These are phyloP conservation scores for Podiceps cristatus DNA, from an alignment of 2,113 vertebrate genomes.

Conservation along the genomic window DNA sequence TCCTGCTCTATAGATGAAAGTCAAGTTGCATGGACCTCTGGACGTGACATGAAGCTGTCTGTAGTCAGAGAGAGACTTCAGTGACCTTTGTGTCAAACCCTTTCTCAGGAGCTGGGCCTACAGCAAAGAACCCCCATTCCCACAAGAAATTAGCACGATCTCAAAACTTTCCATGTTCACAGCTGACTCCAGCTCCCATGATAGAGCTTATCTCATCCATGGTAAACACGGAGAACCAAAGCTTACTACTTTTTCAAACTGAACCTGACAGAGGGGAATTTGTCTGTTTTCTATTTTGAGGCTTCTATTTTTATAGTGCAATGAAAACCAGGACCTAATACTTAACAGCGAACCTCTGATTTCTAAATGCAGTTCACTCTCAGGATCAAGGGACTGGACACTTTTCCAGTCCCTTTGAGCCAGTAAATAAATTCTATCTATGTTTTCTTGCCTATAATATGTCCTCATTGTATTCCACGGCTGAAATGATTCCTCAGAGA, in stretches of 20 bases:
- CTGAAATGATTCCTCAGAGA: background rate
- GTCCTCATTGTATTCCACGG: background rate
- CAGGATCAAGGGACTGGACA: background rate
- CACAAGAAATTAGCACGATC: background rate
- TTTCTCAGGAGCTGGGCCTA: background rate
- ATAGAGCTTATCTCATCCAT: background rate
- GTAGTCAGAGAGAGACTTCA: background rate
- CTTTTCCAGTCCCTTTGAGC: background rate
- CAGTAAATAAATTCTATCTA: background rate
- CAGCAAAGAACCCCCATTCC: background rate
- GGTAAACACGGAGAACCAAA: background rate
- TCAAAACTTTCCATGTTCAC: rapidly evolving
- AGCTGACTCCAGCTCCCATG: background rate
- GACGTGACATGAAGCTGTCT: background rate
- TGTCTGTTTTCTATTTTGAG: slow-evolving; percentile 11
- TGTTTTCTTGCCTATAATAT: background rate
- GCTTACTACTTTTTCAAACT: background rate
- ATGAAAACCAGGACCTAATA: background rate
- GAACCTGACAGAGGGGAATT: background rate
- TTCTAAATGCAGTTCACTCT: background rate
- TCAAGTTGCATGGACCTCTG: background rate
- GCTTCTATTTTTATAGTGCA: background rate
- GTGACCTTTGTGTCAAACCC: background rate
- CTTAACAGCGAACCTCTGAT: background rate
- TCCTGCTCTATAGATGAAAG: background rate